Conservation (phyloP, 2,888 invertebrate species). For the Drosophila flavopinicola region DNA sequence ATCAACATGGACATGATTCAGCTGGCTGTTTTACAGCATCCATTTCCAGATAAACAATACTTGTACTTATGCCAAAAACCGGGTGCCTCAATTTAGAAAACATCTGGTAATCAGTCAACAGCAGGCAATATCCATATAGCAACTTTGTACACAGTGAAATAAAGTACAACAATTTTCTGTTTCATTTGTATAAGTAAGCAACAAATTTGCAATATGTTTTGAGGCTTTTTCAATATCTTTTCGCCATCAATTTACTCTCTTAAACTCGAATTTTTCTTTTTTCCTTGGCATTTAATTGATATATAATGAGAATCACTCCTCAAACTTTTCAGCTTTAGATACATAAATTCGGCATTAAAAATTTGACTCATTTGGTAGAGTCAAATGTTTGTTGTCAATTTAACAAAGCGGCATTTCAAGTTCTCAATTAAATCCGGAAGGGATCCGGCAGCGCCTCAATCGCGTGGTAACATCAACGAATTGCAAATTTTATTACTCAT, state of each 20-base stretch:
- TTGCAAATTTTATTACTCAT: constrained; percentile 68
- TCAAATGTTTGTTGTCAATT: not conserved
- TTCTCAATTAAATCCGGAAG: constrained; percentile 14
- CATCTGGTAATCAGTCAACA: constrained; percentile 70
- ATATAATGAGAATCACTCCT: too few relatives aligned
- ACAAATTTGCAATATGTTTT: too few relatives aligned
- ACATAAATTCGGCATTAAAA: not conserved
- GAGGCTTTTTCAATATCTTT: too few relatives aligned
- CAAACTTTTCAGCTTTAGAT: too few relatives aligned
- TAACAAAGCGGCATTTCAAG: constrained; percentile 10
- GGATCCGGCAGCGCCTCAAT: constrained; percentile 38
- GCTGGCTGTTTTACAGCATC: constrained; percentile 6
- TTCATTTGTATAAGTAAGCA: too few relatives aligned
- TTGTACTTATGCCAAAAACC: constrained; percentile 11
- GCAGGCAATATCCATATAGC: constrained; percentile 5
- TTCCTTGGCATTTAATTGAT: too few relatives aligned
- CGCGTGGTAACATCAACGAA: constrained; percentile 70
- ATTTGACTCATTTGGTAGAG: not conserved
- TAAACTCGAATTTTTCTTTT: too few relatives aligned
- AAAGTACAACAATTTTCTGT: too few relatives aligned
- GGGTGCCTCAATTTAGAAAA: constrained; percentile 48
- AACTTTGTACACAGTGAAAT: not conserved
- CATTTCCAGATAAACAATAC: constrained; percentile 7
- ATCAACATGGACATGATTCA: constrained; percentile 21
- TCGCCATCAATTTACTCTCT: too few relatives aligned